These are phyloP conservation scores for Atta texana DNA, from an alignment of 1,140 invertebrate genomes.

Conservation along the genomic window DNA sequence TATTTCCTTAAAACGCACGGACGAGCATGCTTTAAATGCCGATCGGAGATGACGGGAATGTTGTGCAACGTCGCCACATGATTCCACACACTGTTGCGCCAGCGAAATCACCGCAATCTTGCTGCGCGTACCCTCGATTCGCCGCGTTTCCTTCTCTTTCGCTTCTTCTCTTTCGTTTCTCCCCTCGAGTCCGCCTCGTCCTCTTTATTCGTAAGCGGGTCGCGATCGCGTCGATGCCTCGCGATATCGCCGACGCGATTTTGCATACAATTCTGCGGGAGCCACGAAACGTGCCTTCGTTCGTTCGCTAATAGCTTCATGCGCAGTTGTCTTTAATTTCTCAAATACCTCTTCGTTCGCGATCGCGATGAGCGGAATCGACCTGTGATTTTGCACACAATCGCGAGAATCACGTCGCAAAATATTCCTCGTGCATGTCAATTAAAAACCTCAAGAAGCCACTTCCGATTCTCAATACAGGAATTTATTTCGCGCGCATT, in stretches of 20 bases:
- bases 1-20: background rate
- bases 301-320: background rate
- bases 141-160: conserved; percentile 8
- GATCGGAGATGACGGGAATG: conserved; percentile 39
- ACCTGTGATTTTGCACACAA: conserved; percentile 17
- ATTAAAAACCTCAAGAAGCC: background rate
- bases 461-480: background rate
- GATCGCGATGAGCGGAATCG: conserved; percentile 5
- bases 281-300: background rate
- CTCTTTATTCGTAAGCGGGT: conserved; percentile 60
- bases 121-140: conserved; percentile 41
- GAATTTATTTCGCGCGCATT: background rate
- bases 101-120: conserved; percentile 48
- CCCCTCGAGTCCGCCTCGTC: conserved; percentile 37
- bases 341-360: background rate
- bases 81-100: conserved; percentile 37
- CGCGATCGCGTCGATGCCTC: conserved; percentile 53
- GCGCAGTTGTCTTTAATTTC: background rate
- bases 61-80: conserved; percentile 49
- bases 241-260: conserved; percentile 46
- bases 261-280: conserved; percentile 53
- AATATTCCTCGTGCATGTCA: background rate
- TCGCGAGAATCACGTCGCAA: background rate
- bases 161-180: conserved; percentile 22
- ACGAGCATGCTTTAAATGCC: conserved; percentile 6